These are phyloP conservation scores for Schizopygopsis pylzovi DNA, from an alignment of 2,797 vertebrate species.

Conservation along the genomic window DNA sequence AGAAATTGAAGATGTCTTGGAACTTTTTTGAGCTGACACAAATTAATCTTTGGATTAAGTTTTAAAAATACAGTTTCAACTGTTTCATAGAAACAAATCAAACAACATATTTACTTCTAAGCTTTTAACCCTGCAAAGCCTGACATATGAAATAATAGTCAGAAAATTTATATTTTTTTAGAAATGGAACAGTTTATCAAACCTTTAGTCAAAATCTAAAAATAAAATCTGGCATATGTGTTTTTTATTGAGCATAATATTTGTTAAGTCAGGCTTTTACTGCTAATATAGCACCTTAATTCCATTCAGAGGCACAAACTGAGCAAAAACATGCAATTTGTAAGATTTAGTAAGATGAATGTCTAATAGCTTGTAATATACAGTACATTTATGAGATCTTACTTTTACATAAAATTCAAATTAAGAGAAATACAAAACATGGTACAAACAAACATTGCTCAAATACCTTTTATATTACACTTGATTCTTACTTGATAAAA, in stretches of 20 bases:
- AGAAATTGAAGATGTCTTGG: not conserved
- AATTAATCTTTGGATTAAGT: not conserved
- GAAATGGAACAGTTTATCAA: not conserved
- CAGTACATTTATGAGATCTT: not conserved
- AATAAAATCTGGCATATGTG: not conserved
- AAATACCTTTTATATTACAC: not conserved
- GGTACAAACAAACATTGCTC: not conserved
- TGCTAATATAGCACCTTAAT: not conserved
- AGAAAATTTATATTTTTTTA: not conserved
- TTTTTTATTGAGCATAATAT: not conserved
- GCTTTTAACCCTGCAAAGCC: not conserved
- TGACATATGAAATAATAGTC: not conserved
- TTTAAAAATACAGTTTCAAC: not conserved
- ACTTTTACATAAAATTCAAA: not conserved
- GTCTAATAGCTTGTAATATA: not conserved
- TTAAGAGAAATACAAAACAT: too few species aligned
- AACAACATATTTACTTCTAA: not conserved
- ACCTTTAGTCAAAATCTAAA: not conserved
- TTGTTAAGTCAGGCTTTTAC: not conserved
- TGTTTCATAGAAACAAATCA: too few species aligned
- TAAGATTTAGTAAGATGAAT: not conserved
- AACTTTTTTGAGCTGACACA: not conserved
- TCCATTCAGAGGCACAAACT: not conserved
- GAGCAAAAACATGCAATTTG: not conserved
- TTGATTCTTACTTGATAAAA: too few species aligned